Evolutionary conservation across 2,888 invertebrate species (phyloP).

Genomic region (Belgica antarctica): DNA sequence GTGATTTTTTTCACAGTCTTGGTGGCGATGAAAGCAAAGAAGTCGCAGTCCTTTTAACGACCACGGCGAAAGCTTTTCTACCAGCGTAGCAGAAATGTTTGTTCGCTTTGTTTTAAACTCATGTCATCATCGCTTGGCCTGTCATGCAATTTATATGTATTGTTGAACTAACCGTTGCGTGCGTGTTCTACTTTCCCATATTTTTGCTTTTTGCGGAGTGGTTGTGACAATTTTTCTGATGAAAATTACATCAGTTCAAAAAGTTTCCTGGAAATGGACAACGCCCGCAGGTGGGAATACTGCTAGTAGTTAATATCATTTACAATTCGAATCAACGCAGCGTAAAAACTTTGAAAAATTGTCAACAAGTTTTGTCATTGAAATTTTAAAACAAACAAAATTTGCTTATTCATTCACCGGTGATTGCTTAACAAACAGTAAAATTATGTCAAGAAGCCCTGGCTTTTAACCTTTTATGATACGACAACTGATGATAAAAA

Average conservation of each 20-base stretch:
- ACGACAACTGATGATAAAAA: too few relatives aligned
- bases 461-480: too few relatives aligned
- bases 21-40: too few relatives aligned
- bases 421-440: too few relatives aligned
- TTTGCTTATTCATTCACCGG: too few relatives aligned
- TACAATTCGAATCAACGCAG: too few relatives aligned
- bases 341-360: not conserved
- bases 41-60: too few relatives aligned
- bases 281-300: not conserved
- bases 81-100: not conserved
- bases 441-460: too few relatives aligned
- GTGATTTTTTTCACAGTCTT: not conserved
- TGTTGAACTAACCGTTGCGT: conserved; percentile 7
- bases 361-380: too few relatives aligned
- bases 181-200: not conserved
- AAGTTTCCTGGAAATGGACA: not conserved
- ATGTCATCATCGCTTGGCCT: not conserved
- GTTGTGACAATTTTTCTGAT: not conserved
- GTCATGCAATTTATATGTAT: conserved; percentile 10
- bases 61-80: too few relatives aligned
- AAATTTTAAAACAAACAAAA: too few relatives aligned
- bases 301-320: not conserved
- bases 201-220: not conserved
- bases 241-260: not conserved
- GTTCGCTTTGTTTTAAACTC: not conserved